Conservation (phyloP, 35 echinoderm and acorn worm genomes). For the Nesometra sesokonis region DNA sequence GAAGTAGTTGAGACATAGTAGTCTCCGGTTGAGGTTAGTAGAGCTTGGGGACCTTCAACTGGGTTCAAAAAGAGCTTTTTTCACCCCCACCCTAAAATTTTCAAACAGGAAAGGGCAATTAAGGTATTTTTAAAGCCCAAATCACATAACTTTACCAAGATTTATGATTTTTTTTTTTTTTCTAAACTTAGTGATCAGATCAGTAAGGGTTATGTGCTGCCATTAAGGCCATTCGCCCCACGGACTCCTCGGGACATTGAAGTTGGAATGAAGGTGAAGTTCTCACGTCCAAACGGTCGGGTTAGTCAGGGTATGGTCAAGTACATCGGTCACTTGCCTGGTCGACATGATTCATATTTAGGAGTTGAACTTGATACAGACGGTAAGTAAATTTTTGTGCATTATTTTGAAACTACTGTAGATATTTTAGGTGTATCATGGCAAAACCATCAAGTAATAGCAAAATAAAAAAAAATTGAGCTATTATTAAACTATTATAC, state of each 20-base stretch:
- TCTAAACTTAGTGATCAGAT: background rate
- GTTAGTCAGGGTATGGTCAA: slow-evolving; percentile 10
- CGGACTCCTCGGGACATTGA: background rate
- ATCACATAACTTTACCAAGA: too few relatives aligned
- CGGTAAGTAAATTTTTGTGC: background rate
- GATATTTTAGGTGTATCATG: background rate
- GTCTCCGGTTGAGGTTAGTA: too few relatives aligned
- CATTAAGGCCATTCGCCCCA: background rate
- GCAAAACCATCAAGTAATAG: too few relatives aligned
- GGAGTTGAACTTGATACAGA: slow-evolving; percentile 2
- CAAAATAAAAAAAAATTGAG: too few relatives aligned
- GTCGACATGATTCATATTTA: slow-evolving; percentile 1
- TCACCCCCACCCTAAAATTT: too few relatives aligned
- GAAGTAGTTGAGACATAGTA: too few relatives aligned
- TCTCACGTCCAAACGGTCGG: background rate
- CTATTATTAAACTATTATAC: too few relatives aligned
- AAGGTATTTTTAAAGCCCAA: too few relatives aligned
- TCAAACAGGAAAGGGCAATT: too few relatives aligned
- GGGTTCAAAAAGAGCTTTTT: too few relatives aligned
- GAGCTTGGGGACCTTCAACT: too few relatives aligned
- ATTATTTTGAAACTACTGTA: background rate
- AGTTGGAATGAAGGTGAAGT: slow-evolving; percentile 3
- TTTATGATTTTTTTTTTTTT: background rate
- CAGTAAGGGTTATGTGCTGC: background rate
- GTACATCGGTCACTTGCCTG: slow-evolving; percentile 1